These are phyloP conservation scores for Microctonus brassicae DNA, from an alignment of 2,888 invertebrate species.

Conservation along the genomic window DNA sequence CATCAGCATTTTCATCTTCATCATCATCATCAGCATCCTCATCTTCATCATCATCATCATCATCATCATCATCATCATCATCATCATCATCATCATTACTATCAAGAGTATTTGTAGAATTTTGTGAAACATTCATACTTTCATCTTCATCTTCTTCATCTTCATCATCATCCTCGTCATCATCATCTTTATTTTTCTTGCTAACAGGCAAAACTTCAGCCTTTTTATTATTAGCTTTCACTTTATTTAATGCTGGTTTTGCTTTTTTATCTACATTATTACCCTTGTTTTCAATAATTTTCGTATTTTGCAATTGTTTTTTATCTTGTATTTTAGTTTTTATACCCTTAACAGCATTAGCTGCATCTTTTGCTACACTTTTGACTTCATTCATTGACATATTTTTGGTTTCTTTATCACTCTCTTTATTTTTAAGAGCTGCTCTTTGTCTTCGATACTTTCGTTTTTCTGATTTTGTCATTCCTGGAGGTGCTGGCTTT, in stretches of 20 bases:
- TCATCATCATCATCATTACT: constrained; percentile 36
- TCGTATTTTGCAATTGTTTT: constrained; percentile 18
- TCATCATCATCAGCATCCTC: constrained; percentile 34
- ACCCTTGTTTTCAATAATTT: not conserved
- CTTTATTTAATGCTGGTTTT: not conserved
- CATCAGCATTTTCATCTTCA: constrained; percentile 33
- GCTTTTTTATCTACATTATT: constrained; percentile 29
- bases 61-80: constrained; percentile 2
- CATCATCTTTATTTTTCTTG: constrained; percentile 20
- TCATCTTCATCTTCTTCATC: constrained; percentile 31
- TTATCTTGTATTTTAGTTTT: constrained; percentile 18
- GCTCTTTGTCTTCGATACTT: not conserved
- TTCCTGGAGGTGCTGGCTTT: not conserved
- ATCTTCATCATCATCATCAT: constrained; percentile 30
- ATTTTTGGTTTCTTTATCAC: not conserved
- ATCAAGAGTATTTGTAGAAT: constrained; percentile 33
- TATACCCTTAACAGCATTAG: constrained; percentile 15
- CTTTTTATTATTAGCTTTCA: not conserved
- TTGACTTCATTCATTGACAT: not conserved
- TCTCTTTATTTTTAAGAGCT: not conserved
- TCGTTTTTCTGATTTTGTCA: constrained; percentile 6
- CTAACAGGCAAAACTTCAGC: not conserved
- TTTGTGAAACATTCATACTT: constrained; percentile 24
- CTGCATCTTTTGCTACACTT: not conserved
- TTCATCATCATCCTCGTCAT: constrained; percentile 33